Percentiles rank a stretch among this genome's conserved stretches.
These are phyloP conservation scores for Discoglossus pictus DNA, from an alignment of 2,797 vertebrate genomes.

Conservation along the genomic window DNA sequence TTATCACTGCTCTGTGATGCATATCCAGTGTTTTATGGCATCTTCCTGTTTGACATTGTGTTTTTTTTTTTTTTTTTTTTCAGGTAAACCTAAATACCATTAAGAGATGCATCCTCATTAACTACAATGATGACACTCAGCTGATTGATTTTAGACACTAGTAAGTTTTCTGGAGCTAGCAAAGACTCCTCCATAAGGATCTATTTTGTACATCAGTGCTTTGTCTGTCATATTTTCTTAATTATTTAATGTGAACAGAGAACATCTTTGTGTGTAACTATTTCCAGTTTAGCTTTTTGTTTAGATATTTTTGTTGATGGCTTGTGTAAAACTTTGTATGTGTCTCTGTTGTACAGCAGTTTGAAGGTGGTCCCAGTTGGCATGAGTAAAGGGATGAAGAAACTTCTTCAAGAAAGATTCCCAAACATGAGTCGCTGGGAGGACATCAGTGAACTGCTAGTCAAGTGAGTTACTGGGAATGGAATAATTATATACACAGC, in stretches of 20 bases:
- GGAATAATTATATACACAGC: too few relatives aligned
- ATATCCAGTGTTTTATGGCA: too few relatives aligned
- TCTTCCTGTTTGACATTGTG: too few relatives aligned
- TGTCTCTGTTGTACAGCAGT: constrained; percentile 71
- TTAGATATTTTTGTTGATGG: too few relatives aligned
- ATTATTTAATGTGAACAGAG: too few relatives aligned
- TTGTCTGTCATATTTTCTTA: too few relatives aligned
- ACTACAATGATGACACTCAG: constrained; percentile 73
- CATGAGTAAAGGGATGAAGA: constrained; percentile 88
- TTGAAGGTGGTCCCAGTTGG: constrained; percentile 92
- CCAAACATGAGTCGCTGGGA: constrained; percentile 90
- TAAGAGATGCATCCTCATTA: constrained; percentile 87
- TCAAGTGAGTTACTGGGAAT: constrained; percentile 74
- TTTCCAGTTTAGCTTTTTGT: too few relatives aligned
- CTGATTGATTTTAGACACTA: constrained; percentile 88
- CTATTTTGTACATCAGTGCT: too few relatives aligned
- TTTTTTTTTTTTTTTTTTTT: not conserved
- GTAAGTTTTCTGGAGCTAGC: constrained; percentile 79
- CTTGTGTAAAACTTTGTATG: not conserved
- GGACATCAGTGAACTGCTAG: constrained; percentile 90
- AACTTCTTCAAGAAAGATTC: constrained; percentile 89
- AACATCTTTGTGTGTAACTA: too few relatives aligned
- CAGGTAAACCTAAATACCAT: constrained; percentile 89
- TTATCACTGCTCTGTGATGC: too few relatives aligned
- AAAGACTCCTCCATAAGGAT: not conserved